These are phyloP conservation scores for Salvator merianae DNA, from an alignment of 2,113 vertebrate genomes.

Conservation along the genomic window DNA sequence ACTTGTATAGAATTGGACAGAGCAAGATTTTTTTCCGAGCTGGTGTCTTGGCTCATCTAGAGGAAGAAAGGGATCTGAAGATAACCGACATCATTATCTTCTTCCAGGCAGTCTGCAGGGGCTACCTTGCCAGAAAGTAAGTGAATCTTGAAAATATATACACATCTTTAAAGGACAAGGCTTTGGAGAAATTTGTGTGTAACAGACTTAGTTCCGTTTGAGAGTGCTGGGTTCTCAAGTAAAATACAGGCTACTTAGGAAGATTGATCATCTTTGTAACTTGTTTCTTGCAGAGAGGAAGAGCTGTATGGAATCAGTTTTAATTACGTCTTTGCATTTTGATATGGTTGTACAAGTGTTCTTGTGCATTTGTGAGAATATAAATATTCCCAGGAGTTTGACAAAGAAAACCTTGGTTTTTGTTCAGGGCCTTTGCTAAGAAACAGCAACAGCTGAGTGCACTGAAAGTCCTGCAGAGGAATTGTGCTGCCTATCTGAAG, in stretches of 20 bases:
- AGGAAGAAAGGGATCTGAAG: constrained; percentile 96
- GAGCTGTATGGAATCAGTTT: background rate
- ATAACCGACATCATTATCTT: constrained; percentile 98
- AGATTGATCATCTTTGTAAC: background rate
- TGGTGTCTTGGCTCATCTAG: constrained; percentile 94
- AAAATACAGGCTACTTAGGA: background rate
- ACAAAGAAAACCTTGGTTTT: background rate
- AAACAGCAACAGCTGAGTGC: constrained; percentile 97
- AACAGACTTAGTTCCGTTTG: background rate
- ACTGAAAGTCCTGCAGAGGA: constrained; percentile 95
- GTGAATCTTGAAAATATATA: constrained; percentile 46
- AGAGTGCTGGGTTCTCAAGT: background rate
- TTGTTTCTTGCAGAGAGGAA: background rate
- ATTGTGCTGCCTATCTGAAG: constrained; percentile 95
- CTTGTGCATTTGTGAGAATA: background rate
- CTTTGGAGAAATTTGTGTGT: background rate
- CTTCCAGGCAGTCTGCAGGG: constrained; percentile 96
- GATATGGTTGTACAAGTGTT: background rate
- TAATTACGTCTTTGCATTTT: background rate
- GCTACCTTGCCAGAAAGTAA: constrained; percentile 95
- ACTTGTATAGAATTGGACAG: constrained; percentile 96
- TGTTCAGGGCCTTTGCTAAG: constrained; percentile 90
- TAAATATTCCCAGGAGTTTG: background rate
- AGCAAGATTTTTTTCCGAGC: constrained; percentile 99
- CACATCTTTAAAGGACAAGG: background rate